Base-by-base conservation (phyloP, 2,113 vertebrate genomes). In the Mus spicilegus region DNA sequence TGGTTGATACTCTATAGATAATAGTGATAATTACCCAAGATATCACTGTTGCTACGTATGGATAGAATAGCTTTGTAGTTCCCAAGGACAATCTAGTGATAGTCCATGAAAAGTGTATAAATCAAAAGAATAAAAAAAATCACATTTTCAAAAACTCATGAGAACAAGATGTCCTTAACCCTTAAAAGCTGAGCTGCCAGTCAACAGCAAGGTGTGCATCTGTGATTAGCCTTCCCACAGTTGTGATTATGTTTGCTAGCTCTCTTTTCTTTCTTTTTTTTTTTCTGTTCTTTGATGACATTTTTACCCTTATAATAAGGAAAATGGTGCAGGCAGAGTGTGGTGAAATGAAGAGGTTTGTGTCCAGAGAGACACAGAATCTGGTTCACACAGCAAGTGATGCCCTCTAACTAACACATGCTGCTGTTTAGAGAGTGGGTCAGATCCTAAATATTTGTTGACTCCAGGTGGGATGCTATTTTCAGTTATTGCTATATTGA, bases 151-250 rank as follows among this genome's bases (percentile, higher is more conserved):
- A 14, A 36, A 42, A 7, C 42, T 22, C n/a, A 0, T 33, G 33
- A 76, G 58, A 39, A 51, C 61, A 72, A 42, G 65, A 7, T 39
- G 22, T 19, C 22, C 87, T 30, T 51, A 6, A 0, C 22, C 51
- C 26, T n/a, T 36, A 1, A 22, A 17, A 39, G 36, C 88, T 3
- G 22, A 24, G n/a, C 2, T 20, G 1, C 63, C 84, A 39, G 61
- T 30, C 80, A 7, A 16, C 3, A 28, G 5, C 7, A 5, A 28
- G 8, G 30, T 1, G 7, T 0, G 2, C 26, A 0, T 6, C 17
- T 14, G 1, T 4, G 54, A 46, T n/a, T 10, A 24, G 10, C 2
- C 0, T 5, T 3, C n/a, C n/a, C 39, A 6, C 17, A 4, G 13
- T 54, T 42, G 70, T 54, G 65, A 46, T 16, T 9, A 30, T 6